phyloP scores from a whole-genome alignment of 2,113 vertebrate species.

The Leucopsar rothschildi region DNA sequence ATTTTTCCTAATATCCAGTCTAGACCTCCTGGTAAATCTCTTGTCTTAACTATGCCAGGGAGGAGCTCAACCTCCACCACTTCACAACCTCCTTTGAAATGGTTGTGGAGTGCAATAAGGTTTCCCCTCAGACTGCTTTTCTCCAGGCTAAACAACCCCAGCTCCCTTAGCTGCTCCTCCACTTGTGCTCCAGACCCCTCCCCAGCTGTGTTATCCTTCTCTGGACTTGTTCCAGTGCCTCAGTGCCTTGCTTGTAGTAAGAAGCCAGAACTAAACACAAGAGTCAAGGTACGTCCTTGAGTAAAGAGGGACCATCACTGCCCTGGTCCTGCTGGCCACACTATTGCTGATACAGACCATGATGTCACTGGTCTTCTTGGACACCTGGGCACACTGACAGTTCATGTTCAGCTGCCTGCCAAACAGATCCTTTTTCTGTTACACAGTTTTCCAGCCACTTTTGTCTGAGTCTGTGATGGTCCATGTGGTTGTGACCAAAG shows the following conservation, averaged over 20 bases:
- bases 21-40: background rate
- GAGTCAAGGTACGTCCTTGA: background rate
- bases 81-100: background rate
- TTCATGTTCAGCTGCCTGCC: background rate
- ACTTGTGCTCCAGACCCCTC: background rate
- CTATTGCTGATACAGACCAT: background rate
- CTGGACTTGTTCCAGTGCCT: background rate
- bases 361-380: background rate
- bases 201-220: background rate
- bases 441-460: background rate
- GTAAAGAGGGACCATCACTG: background rate
- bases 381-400: background rate
- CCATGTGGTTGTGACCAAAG: background rate
- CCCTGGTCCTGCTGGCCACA: background rate
- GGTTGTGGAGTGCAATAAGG: background rate
- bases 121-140: background rate
- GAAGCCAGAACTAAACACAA: background rate
- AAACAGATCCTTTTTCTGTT: background rate
- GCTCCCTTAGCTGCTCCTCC: background rate
- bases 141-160: background rate
- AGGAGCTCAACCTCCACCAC: background rate
- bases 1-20: background rate
- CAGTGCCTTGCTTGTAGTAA: background rate
- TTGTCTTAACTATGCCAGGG: background rate
- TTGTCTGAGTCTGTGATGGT: background rate